Conservation (phyloP, 1,140 invertebrate species). For the Heliothis subflexa region DNA sequence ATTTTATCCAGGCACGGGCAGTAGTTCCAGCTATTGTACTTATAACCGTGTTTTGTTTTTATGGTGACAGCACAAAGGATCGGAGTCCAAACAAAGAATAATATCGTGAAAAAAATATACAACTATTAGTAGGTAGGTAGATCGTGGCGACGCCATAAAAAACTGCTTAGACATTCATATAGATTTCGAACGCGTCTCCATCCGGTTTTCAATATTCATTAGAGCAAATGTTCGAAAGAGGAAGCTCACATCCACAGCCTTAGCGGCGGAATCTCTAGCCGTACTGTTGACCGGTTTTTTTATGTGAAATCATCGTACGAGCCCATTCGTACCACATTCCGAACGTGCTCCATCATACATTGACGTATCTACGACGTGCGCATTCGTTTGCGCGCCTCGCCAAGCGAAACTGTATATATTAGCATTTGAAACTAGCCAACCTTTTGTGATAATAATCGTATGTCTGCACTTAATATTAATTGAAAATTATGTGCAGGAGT, state of each 20-base stretch:
- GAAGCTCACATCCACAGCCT: conserved; percentile 28
- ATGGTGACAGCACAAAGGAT: too few species aligned
- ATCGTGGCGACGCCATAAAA: conserved; percentile 13
- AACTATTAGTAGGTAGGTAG: too few species aligned
- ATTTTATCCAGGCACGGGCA: too few species aligned
- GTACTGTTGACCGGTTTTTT: conserved; percentile 39
- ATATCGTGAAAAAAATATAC: too few species aligned
- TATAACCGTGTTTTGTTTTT: too few species aligned
- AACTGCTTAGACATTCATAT: conserved; percentile 20
- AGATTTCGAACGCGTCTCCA: conserved; percentile 15
- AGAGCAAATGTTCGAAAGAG: conserved; percentile 30
- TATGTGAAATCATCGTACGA: conserved; percentile 42
- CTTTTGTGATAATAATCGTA: conserved; percentile 44
- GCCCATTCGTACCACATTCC: conserved; percentile 40
- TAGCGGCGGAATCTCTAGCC: conserved; percentile 23
- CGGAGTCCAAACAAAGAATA: too few species aligned
- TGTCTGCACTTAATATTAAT: conserved; percentile 33
- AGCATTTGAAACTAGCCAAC: conserved; percentile 40
- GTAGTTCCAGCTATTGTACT: too few species aligned
- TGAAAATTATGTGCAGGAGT: conserved; percentile 10
- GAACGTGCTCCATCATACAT: conserved; percentile 50
- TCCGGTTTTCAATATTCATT: conserved; percentile 41
- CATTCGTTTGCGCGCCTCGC: conserved; percentile 37
- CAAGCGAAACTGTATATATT: conserved; percentile 43
- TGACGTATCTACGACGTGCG: conserved; percentile 28